Conservation (phyloP, 2,797 vertebrate species). For the Microctenopoma lineatum region DNA sequence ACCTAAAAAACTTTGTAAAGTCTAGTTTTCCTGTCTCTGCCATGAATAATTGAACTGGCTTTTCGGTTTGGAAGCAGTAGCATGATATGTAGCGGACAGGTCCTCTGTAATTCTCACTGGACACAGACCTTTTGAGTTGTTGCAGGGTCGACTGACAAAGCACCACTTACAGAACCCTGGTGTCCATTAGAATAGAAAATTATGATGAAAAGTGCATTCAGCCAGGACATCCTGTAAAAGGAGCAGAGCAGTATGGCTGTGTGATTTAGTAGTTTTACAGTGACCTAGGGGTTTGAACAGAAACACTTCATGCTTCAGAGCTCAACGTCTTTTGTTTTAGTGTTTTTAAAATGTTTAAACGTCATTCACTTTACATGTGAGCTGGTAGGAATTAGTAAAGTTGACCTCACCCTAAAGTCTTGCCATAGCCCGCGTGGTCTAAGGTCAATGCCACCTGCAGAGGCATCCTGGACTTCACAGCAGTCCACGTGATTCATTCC, state of each 20-base stretch:
- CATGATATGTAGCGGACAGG: constrained; percentile 30
- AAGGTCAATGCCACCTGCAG: neutral
- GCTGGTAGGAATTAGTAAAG: neutral
- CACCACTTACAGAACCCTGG: constrained; percentile 41
- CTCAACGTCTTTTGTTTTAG: neutral
- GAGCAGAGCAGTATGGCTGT: constrained; percentile 27
- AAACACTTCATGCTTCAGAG: constrained; percentile 10
- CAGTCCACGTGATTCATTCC: too few relatives aligned
- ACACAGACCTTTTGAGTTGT: constrained; percentile 48
- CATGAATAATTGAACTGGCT: constrained; percentile 76
- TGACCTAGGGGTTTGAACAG: constrained; percentile 5
- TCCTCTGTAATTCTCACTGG: constrained; percentile 52
- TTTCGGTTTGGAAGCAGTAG: constrained; percentile 58
- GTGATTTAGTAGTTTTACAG: constrained; percentile 15
- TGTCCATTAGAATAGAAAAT: constrained; percentile 64
- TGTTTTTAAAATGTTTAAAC: neutral
- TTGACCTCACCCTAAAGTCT: neutral
- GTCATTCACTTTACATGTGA: neutral
- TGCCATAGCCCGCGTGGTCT: neutral
- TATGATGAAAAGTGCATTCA: constrained; percentile 57
- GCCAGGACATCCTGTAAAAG: constrained; percentile 24
- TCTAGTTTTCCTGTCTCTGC: constrained; percentile 52
- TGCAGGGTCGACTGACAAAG: constrained; percentile 62
- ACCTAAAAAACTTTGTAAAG: constrained; percentile 62
- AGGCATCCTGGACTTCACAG: too few relatives aligned